Conservation (phyloP, 1,140 invertebrate species). For the Philopotamus ludificatus region DNA sequence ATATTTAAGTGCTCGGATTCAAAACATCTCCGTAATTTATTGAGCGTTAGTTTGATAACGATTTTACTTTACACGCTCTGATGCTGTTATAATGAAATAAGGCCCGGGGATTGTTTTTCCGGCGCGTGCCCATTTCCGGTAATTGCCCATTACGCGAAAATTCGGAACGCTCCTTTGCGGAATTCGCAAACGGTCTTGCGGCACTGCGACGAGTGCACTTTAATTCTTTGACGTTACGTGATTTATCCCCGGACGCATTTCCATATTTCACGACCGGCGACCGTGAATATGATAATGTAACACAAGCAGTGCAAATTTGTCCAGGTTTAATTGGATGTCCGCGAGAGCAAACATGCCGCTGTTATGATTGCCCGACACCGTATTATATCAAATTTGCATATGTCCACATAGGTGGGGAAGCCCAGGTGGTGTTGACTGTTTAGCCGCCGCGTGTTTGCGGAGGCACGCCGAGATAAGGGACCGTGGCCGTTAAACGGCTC, state of each 20-base stretch:
- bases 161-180: too few relatives aligned
- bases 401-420: conserved; percentile 24
- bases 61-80: neutral
- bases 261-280: too few relatives aligned
- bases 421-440: neutral
- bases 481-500: neutral
- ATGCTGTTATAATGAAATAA: conserved; percentile 11
- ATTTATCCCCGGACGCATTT: too few relatives aligned
- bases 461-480: conserved; percentile 1
- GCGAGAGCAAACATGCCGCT: conserved; percentile 17
- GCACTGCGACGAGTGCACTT: too few relatives aligned
- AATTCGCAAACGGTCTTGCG: too few relatives aligned
- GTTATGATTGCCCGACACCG: conserved; percentile 34
- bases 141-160: too few relatives aligned
- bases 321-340: conserved; percentile 24
- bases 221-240: too few relatives aligned
- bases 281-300: neutral
- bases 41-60: conserved; percentile 13
- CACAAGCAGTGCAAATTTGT: conserved; percentile 13
- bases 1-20: conserved; percentile 13
- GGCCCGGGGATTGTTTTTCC: neutral
- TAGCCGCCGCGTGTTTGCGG: conserved; percentile 7
- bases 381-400: conserved; percentile 38
- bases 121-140: neutral
- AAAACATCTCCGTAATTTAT: conserved; percentile 13